Percentiles rank a stretch among this genome's conserved stretches.
Conservation (phyloP, 2,797 vertebrate species). For the Peromyscus melanophrys region DNA sequence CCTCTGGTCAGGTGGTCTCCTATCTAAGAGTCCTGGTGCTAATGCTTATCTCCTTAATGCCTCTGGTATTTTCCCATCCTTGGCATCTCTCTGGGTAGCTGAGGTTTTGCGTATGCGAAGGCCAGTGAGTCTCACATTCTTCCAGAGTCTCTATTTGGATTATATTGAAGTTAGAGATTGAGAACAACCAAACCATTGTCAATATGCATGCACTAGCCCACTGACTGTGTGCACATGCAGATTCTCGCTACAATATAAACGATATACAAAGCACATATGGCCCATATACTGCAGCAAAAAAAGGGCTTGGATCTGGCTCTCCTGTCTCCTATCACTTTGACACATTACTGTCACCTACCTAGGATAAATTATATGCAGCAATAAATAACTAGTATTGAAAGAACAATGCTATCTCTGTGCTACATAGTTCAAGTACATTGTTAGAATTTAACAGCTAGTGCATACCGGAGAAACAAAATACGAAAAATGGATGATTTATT, state of each 20-base stretch:
- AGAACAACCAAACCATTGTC: not conserved
- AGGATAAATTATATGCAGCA: not conserved
- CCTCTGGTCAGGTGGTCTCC: not conserved
- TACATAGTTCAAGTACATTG: not conserved
- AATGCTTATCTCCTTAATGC: not conserved
- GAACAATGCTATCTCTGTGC: not conserved
- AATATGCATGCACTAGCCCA: not conserved
- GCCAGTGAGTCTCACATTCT: not conserved
- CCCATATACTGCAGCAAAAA: not conserved
- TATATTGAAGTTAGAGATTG: not conserved
- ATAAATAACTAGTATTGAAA: not conserved
- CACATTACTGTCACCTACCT: not conserved
- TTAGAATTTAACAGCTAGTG: not conserved
- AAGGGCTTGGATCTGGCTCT: not conserved
- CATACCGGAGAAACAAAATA: slow-evolving; percentile 28
- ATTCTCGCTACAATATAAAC: not conserved
- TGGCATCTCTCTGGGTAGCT: not conserved
- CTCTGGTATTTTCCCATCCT: not conserved
- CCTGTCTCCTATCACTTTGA: not conserved
- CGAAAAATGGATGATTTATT: not conserved
- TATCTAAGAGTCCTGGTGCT: not conserved
- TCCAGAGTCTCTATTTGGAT: not conserved
- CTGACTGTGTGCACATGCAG: not conserved
- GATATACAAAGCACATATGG: not conserved
- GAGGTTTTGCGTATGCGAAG: not conserved